These are phyloP conservation scores for Cyprichromis sp. DNA, from an alignment of 2,113 vertebrate genomes.

Conservation along the genomic window DNA sequence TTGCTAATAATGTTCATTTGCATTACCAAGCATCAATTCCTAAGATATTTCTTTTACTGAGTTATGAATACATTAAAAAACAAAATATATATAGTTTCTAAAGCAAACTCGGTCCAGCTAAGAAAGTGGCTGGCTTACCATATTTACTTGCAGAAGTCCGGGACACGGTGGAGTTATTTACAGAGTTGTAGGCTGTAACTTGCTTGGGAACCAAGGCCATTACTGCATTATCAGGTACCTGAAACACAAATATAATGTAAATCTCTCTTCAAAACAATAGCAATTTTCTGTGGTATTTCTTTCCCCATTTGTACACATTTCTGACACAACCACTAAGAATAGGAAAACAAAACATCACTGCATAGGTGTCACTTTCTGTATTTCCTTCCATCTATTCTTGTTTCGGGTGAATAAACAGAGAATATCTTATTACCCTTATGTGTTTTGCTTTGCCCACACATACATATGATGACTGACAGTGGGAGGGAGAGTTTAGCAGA, in stretches of 20 bases:
- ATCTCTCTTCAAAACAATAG: background rate
- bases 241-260: background rate
- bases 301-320: background rate
- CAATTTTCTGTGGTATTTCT: background rate
- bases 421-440: conserved; percentile 36
- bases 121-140: conserved; percentile 61
- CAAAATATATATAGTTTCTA: background rate
- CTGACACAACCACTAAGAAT: background rate
- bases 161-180: conserved; percentile 95
- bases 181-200: conserved; percentile 94
- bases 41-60: background rate
- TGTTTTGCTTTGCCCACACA: conserved; percentile 14
- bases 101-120: background rate
- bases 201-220: conserved; percentile 96
- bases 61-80: background rate
- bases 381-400: conserved; percentile 24
- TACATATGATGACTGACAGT: conserved; percentile 39
- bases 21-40: background rate
- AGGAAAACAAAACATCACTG: background rate
- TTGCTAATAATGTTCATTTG: background rate
- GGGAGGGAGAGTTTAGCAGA: conserved; percentile 18
- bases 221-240: conserved; percentile 92
- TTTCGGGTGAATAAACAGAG: conserved; percentile 7
- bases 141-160: conserved; percentile 97
- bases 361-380: conserved; percentile 19